phyloP scores from a whole-genome alignment of 2,113 vertebrate genomes.

The Leucosticte australis region DNA sequence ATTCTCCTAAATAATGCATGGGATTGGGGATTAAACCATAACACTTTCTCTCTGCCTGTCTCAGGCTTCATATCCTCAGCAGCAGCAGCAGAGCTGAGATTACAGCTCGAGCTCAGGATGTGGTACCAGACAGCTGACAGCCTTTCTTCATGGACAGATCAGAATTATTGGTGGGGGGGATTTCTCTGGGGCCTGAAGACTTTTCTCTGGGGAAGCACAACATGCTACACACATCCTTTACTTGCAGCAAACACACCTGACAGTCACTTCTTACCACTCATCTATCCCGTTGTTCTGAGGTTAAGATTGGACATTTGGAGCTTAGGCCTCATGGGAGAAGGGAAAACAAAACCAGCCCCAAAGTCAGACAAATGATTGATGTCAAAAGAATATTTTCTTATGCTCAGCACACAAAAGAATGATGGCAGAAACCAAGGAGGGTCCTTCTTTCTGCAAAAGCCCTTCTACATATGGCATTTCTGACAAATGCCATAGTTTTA shows the following conservation, averaged over 20 bases:
- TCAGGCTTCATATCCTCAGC: not conserved
- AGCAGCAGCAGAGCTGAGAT: not conserved
- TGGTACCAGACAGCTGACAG: not conserved
- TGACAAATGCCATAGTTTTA: not conserved
- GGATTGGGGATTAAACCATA: not conserved
- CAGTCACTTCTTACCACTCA: not conserved
- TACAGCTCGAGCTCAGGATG: not conserved
- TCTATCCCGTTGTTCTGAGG: not conserved
- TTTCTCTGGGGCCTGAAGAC: not conserved
- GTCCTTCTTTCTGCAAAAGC: conserved; percentile 20
- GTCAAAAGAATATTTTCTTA: not conserved
- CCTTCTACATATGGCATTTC: not conserved
- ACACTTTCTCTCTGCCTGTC: not conserved
- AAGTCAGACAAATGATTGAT: not conserved
- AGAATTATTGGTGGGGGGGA: not conserved
- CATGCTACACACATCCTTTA: fast-evolving
- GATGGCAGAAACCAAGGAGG: conserved; percentile 7
- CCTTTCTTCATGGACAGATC: not conserved
- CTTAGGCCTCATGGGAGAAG: not conserved
- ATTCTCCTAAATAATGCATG: not conserved
- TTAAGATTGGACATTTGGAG: not conserved
- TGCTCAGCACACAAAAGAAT: not conserved
- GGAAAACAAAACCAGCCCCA: not conserved
- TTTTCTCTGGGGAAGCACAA: not conserved
- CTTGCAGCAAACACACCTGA: not conserved